Evolutionary conservation across 2,888 invertebrate species (phyloP).

Genomic region (Oxycera nigricornis): DNA sequence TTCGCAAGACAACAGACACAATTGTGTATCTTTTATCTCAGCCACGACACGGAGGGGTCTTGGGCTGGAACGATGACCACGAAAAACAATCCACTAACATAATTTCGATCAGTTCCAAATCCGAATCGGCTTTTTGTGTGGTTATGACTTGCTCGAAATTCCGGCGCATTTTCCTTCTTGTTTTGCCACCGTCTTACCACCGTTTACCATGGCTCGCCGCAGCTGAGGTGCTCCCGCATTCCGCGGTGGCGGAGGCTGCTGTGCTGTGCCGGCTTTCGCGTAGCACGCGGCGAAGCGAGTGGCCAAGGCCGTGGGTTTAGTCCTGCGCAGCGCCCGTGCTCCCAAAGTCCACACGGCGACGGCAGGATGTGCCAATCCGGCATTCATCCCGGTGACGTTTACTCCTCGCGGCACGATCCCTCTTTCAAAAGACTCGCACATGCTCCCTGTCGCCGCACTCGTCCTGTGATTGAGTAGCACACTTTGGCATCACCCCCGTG

Average conservation of each 20-base stretch:
- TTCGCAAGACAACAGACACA: not conserved
- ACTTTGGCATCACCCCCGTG: slow-evolving; percentile 22
- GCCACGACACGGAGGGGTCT: not conserved
- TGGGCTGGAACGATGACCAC: not conserved
- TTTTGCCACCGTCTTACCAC: too few species aligned
- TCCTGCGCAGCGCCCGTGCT: not conserved
- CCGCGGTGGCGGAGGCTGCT: not conserved
- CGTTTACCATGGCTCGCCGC: too few species aligned
- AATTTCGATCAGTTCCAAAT: slow-evolving; percentile 24
- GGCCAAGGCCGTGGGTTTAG: not conserved
- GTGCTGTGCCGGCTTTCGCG: slow-evolving; percentile 1
- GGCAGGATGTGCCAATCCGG: not conserved
- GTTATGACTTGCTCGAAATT: not conserved
- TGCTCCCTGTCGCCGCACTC: slow-evolving; percentile 8
- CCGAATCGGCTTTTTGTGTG: not conserved
- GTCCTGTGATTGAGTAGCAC: slow-evolving; percentile 11
- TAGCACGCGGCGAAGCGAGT: not conserved
- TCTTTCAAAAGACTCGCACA: slow-evolving; percentile 27
- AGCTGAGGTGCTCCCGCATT: not conserved
- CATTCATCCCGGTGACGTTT: slow-evolving; percentile 17
- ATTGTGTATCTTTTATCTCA: not conserved
- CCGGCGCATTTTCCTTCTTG: slow-evolving; percentile 16
- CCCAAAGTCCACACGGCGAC: slow-evolving; percentile 7
- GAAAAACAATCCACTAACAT: slow-evolving; percentile 9
- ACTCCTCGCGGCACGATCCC: not conserved